Evolutionary conservation across 2,888 invertebrate species (phyloP), one percentile per base, ranked within the genome.

Genomic region (Philonicus albiceps): DNA sequence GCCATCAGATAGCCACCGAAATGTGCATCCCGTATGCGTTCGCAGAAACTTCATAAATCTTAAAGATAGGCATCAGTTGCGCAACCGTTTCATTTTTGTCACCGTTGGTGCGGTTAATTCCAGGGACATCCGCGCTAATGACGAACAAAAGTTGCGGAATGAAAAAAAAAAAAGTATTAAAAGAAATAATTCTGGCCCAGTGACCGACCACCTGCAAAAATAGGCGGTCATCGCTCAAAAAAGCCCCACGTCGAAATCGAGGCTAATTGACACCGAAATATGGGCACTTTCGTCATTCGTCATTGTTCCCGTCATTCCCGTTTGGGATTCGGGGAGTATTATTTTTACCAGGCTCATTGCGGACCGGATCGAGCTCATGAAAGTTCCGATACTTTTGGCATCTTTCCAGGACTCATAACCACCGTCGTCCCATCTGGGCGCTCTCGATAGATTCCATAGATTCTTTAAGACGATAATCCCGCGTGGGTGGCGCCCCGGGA

Each of bases 201-300:
- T 55, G 55, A 55, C 49, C n/a, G 74, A 76, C 78, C 78, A 78
- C 78, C 78, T 78, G 43, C 43, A 11, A 27, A 78, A 78, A 78
- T 30, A 78, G n/a, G 43, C 49, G 11, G 78, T 78, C 78, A 78
- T 49, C 49, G 49, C 49, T 78, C 78, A 78, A 78, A 78, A 78
- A 78, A 49, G 30, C 27, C 27, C 74, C 78, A 78, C 27, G 22
- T 22, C 11, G 3, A 19, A 22, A 27, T 64, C 43, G 49, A 78
- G 53, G 78, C 30, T 78, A 78, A 78, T 78, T 78, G 78, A 78
- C 78, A 78, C 16, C 78, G 49, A 78, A 78, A 78, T 78, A 49
- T 78, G 78, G 78, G 16, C 27, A 78, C 49, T 78, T n/a, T 30
- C 78, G 78, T 78, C 78, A 78, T 78, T 37, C 37, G 16, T 49